Percentiles rank a stretch among this genome's conserved stretches.
Conservation (phyloP, 1,140 invertebrate species). For the Aphelinus atriplicis region DNA sequence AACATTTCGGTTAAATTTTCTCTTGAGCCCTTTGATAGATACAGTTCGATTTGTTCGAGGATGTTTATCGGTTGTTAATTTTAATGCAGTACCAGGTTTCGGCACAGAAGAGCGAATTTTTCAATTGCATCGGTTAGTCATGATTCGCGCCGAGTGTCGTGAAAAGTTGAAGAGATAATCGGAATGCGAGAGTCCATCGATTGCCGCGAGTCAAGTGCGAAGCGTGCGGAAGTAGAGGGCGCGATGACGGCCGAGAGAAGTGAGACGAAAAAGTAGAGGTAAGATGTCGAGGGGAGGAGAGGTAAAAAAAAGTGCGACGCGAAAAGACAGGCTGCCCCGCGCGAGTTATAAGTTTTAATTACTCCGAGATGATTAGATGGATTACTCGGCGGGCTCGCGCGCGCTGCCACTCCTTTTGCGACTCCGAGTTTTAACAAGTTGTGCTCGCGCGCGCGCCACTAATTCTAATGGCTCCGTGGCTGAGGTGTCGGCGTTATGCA, state of each 20-base stretch:
- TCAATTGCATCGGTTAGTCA: too few species aligned
- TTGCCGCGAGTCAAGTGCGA: background rate
- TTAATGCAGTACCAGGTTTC: too few species aligned
- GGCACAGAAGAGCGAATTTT: too few species aligned
- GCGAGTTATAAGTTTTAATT: slow-evolving; percentile 61
- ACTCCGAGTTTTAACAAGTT: slow-evolving; percentile 32
- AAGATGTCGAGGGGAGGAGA: background rate
- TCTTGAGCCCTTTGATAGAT: too few species aligned
- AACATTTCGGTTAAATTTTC: too few species aligned
- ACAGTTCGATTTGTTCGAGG: too few species aligned
- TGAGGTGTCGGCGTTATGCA: background rate
- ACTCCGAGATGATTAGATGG: slow-evolving; percentile 57
- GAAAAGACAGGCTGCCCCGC: slow-evolving; percentile 30
- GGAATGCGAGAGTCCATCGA: background rate
- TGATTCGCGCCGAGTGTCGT: too few species aligned
- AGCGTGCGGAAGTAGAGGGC: slow-evolving; percentile 1
- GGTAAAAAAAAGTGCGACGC: slow-evolving; percentile 37
- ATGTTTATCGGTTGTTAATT: too few species aligned
- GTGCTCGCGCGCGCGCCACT: background rate
- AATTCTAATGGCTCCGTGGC: slow-evolving; percentile 37
- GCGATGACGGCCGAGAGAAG: background rate
- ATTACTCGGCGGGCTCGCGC: slow-evolving; percentile 45
- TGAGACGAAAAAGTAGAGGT: background rate
- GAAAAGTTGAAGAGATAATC: slow-evolving; percentile 18
- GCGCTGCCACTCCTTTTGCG: background rate